phyloP scores from a whole-genome alignment of 2,113 vertebrate genomes.

The Ictidomys tridecemlineatus region DNA sequence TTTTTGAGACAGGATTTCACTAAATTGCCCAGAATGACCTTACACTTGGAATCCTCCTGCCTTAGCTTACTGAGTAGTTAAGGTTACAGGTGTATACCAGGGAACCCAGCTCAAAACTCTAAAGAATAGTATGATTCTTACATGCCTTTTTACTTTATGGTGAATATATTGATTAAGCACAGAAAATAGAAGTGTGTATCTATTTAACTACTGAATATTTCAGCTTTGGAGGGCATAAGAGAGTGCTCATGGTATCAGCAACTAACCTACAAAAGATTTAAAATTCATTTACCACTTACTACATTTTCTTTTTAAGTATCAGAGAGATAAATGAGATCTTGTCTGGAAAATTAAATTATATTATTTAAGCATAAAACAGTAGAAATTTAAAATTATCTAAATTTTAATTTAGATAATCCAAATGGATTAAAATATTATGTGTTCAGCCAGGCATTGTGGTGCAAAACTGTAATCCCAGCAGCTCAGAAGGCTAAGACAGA shows the following conservation, averaged over 20 bases:
- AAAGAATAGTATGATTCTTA: constrained; percentile 29
- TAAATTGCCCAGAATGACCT: neutral
- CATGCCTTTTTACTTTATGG: neutral
- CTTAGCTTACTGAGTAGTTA: neutral
- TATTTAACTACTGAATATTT: constrained; percentile 29
- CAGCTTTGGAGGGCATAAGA: neutral
- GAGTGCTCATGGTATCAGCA: neutral
- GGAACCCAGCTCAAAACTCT: neutral
- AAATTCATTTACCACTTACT: neutral
- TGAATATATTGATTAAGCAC: neutral
- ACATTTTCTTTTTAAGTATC: constrained; percentile 45
- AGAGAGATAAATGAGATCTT: neutral
- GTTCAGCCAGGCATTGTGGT: neutral
- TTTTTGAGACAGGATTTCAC: neutral
- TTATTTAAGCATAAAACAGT: constrained; percentile 2
- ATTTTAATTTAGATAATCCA: neutral
- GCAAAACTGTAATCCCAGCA: too few relatives aligned
- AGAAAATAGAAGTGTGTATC: neutral
- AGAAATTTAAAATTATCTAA: neutral
- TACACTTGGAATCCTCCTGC: neutral
- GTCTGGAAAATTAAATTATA: constrained; percentile 36
- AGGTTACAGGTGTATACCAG: neutral
- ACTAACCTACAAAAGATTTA: neutral
- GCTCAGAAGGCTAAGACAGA: too few relatives aligned
- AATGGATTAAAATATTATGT: constrained; percentile 28